Conservation (phyloP, 2,888 invertebrate genomes). For the Leucoma salicis region DNA sequence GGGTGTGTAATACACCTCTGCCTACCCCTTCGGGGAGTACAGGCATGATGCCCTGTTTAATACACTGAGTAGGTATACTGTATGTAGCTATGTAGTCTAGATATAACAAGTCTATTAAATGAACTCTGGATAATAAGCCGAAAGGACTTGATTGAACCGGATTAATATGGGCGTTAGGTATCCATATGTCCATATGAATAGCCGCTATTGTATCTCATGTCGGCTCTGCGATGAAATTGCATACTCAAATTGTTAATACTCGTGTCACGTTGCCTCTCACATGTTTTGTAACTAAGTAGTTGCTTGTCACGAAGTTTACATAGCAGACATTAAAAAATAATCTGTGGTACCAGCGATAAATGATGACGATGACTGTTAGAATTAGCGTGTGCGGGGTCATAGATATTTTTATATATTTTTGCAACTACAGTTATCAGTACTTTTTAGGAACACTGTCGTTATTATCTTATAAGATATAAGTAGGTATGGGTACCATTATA, state of each 20-base stretch:
- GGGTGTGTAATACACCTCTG: too few species aligned
- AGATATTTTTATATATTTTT: not conserved
- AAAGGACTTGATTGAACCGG: too few species aligned
- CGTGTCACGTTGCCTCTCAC: slow-evolving; percentile 34
- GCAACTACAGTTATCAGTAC: not conserved
- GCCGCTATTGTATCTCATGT: too few species aligned
- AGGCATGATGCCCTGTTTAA: too few species aligned
- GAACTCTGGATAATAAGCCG: too few species aligned
- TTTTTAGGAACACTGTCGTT: not conserved
- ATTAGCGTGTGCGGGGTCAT: not conserved
- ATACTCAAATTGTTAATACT: slow-evolving; percentile 18
- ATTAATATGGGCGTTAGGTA: too few species aligned
- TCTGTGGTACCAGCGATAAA: not conserved
- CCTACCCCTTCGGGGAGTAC: too few species aligned
- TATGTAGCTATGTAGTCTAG: too few species aligned
- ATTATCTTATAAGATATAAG: not conserved
- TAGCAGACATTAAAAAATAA: slow-evolving; percentile 6
- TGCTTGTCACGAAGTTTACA: slow-evolving; percentile 8
- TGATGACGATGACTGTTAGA: not conserved
- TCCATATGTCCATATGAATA: too few species aligned
- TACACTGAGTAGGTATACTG: too few species aligned
- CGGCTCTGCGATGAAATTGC: slow-evolving; percentile 20
- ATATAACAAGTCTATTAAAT: too few species aligned
- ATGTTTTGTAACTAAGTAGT: slow-evolving; percentile 15
- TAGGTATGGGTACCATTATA: too few species aligned